phyloP scores from a whole-genome alignment of 2,797 vertebrate species.

The Macropus fuliginosus region DNA sequence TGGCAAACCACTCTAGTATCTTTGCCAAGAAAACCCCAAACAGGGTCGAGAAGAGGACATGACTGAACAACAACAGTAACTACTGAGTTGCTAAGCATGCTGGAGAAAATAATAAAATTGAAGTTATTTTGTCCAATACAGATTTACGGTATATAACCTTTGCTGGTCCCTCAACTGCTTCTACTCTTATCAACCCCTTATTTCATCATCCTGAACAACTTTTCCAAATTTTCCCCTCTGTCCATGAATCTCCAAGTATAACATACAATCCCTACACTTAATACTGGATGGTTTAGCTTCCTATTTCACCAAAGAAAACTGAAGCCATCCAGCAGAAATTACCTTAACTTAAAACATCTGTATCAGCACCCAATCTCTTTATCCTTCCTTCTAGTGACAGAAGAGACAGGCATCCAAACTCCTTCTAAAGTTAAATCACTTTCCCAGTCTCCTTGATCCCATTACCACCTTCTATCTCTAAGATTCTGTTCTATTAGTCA shows the following conservation, averaged over 20 bases:
- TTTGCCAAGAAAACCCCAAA: neutral
- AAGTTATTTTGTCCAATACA: neutral
- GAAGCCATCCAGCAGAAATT: neutral
- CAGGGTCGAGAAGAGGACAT: neutral
- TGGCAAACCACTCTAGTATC: neutral
- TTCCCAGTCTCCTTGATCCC: neutral
- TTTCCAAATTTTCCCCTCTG: neutral
- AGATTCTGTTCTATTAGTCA: neutral
- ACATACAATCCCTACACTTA: neutral
- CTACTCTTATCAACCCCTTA: neutral
- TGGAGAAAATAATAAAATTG: neutral
- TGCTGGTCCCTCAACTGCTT: neutral
- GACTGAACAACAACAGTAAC: neutral
- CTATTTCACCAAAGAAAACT: neutral
- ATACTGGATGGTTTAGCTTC: neutral
- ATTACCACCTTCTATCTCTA: neutral
- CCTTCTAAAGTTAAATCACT: neutral
- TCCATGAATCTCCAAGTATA: neutral
- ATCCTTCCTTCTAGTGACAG: neutral
- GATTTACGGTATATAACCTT: neutral
- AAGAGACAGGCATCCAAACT: neutral
- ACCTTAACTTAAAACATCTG: neutral
- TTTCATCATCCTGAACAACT: neutral
- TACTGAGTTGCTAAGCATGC: neutral
- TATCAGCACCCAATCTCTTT: neutral